Evolutionary conservation across 1,140 invertebrate genomes (phyloP).

Genomic region (Chrysopa pallens): DNA sequence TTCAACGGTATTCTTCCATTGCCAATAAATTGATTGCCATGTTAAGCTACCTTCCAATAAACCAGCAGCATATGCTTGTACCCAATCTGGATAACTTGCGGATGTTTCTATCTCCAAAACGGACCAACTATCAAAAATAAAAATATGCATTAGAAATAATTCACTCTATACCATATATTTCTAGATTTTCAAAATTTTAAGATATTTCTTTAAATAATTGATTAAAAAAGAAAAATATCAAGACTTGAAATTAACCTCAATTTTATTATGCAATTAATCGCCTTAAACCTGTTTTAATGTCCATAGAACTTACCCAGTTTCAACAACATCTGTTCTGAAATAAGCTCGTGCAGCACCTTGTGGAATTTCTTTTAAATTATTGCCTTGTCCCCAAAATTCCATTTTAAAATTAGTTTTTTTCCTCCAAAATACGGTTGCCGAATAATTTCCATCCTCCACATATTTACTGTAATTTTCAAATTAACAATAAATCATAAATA

Average conservation of each 20-base stretch:
- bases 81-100: constrained; percentile 43
- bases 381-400: constrained; percentile 59
- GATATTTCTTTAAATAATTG: too few species aligned
- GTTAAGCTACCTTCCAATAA: constrained; percentile 70
- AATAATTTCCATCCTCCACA: constrained; percentile 50
- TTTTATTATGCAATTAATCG: too few species aligned
- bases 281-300: too few species aligned
- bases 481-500: constrained; percentile 1
- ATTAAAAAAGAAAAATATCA: too few species aligned
- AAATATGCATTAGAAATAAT: too few species aligned
- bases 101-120: constrained; percentile 62
- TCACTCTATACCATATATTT: too few species aligned
- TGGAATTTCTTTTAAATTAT: constrained; percentile 38
- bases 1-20: constrained; percentile 58
- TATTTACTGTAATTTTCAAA: constrained; percentile 24
- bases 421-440: constrained; percentile 49
- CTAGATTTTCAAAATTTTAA: too few species aligned
- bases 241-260: too few species aligned
- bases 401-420: constrained; percentile 44
- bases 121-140: constrained; percentile 41
- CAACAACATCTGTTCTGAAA: constrained; percentile 43
- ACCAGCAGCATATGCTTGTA: constrained; percentile 79
- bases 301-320: constrained; percentile 42
- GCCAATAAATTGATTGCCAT: constrained; percentile 61
- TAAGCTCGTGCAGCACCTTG: constrained; percentile 47